These are phyloP conservation scores for Pseudomyrmex concolor DNA, from an alignment of 1,140 invertebrate species.

Conservation along the genomic window DNA sequence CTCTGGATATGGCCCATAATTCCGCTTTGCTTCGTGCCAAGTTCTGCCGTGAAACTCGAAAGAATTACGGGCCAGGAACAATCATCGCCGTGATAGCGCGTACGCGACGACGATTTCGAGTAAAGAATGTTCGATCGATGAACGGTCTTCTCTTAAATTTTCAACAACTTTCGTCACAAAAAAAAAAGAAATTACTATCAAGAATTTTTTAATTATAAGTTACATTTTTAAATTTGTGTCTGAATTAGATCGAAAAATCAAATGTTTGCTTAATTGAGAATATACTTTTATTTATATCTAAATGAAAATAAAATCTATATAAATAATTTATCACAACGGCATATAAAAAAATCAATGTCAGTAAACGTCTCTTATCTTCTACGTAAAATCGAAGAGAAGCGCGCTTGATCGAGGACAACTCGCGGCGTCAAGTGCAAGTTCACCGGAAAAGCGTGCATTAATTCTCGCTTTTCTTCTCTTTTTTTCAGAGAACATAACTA, in stretches of 20 bases:
- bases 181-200: not conserved
- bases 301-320: too few species aligned
- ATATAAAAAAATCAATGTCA: not conserved
- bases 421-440: slow-evolving; percentile 49
- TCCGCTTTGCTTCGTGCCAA: not conserved
- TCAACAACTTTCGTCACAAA: too few species aligned
- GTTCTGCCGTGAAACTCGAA: not conserved
- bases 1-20: not conserved
- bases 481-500: slow-evolving; percentile 29
- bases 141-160: not conserved
- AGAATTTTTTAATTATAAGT: too few species aligned
- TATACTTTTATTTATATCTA: too few species aligned
- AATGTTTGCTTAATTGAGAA: too few species aligned
- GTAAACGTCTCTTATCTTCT: not conserved
- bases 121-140: slow-evolving; percentile 10
- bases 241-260: not conserved
- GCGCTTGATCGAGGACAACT: slow-evolving; percentile 21
- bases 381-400: slow-evolving; percentile 2
- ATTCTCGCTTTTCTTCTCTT: slow-evolving; percentile 17
- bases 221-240: too few species aligned
- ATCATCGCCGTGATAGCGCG: not conserved
- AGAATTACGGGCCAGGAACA: slow-evolving; percentile 9
- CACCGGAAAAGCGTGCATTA: slow-evolving; percentile 13
- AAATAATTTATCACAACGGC: too few species aligned
- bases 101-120: slow-evolving; percentile 11